Percentiles rank a stretch among this genome's conserved stretches.
Evolutionary conservation across 2,888 invertebrate genomes (phyloP).

Genomic region (Lordiphosa fenestrarum): DNA sequence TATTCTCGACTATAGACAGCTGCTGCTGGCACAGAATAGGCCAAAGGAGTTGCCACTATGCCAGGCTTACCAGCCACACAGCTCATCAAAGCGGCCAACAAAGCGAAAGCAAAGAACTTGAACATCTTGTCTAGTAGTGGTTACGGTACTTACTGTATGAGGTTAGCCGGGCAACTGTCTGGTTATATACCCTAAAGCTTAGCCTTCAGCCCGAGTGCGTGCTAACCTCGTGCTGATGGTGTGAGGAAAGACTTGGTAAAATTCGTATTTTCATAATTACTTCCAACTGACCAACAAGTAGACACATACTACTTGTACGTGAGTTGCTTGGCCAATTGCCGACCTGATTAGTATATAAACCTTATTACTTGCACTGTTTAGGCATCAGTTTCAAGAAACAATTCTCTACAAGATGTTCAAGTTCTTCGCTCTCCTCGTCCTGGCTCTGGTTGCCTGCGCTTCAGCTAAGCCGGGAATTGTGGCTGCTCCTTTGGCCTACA

Average conservation of each 20-base stretch:
- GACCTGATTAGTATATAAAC: conserved; percentile 57
- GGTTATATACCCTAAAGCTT: conserved; percentile 39
- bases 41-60: conserved; percentile 73
- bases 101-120: conserved; percentile 68
- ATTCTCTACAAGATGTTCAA: conserved; percentile 58
- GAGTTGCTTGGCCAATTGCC: conserved; percentile 25
- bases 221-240: conserved; percentile 27
- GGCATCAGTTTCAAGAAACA: conserved; percentile 59
- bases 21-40: conserved; percentile 80
- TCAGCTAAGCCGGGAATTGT: conserved; percentile 77
- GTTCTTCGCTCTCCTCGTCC: conserved; percentile 66
- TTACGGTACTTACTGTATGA: conserved; percentile 48
- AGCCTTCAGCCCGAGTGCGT: conserved; percentile 35
- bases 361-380: conserved; percentile 11
- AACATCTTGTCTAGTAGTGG: conserved; percentile 51
- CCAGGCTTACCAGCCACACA: conserved; percentile 76
- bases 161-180: conserved; percentile 10
- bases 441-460: conserved; percentile 70
- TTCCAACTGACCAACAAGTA: conserved; percentile 3
- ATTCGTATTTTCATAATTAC: neutral
- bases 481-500: conserved; percentile 48
- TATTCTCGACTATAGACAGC: conserved; percentile 83
- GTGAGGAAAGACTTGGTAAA: neutral
- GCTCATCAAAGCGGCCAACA: conserved; percentile 66
- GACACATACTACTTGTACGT: neutral